These are phyloP conservation scores for Scolopax rusticola DNA, from an alignment of 2,797 vertebrate species.

Conservation along the genomic window DNA sequence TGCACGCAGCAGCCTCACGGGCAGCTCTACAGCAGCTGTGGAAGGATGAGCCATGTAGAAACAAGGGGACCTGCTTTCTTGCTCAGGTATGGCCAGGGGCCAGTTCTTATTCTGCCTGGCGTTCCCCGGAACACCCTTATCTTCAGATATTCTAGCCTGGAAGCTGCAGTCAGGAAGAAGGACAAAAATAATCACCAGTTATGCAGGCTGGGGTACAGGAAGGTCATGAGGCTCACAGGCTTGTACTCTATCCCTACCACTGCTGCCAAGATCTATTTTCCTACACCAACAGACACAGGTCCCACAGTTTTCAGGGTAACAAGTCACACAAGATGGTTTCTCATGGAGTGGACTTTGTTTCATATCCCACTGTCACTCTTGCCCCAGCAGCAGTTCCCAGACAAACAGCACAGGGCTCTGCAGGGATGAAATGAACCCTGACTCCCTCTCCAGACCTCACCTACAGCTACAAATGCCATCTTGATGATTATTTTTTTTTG, in stretches of 20 bases:
- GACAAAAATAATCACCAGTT: background rate
- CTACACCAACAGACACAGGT: accelerated
- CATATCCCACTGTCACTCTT: background rate
- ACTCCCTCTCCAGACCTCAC: background rate
- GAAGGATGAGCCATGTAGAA: accelerated
- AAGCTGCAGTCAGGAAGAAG: background rate
- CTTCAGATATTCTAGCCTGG: background rate
- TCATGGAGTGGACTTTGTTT: background rate
- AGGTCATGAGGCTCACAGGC: background rate
- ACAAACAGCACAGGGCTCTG: background rate
- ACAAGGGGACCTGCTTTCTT: background rate
- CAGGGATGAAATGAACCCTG: background rate
- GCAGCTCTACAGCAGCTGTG: background rate
- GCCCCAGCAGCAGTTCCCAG: background rate
- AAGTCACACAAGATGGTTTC: background rate
- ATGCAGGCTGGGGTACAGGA: background rate
- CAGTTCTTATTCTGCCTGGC: background rate
- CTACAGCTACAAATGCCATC: no score
- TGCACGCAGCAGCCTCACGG: background rate
- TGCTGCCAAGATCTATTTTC: background rate
- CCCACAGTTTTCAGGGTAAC: background rate
- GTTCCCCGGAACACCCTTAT: background rate
- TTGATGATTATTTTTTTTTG: no score
- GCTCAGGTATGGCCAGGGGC: background rate
- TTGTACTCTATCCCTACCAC: background rate